Conservation (phyloP, 2,888 invertebrate species). For the Acholoe squamosa region DNA sequence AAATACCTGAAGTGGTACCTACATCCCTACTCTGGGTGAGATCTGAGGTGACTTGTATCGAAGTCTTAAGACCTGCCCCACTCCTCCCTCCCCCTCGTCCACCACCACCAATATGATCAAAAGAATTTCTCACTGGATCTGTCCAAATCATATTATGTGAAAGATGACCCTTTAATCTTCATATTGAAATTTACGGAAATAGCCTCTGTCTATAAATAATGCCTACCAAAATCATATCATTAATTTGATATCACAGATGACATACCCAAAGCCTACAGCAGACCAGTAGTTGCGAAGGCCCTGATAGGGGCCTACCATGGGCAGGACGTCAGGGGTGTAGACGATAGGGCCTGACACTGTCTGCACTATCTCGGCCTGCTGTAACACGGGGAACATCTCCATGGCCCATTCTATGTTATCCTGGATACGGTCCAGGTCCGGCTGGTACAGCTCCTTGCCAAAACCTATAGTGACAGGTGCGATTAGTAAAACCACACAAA, state of each 20-base stretch:
- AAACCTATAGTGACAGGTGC: conserved; percentile 75
- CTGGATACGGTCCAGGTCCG: conserved; percentile 80
- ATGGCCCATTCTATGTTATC: conserved; percentile 81
- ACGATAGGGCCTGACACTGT: conserved; percentile 83
- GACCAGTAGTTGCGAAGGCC: conserved; percentile 82
- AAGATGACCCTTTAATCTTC: too few relatives aligned
- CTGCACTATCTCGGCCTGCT: conserved; percentile 77
- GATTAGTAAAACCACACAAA: too few relatives aligned
- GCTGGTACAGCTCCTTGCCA: conserved; percentile 82
- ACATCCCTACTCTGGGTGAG: too few relatives aligned
- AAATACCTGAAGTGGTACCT: too few relatives aligned
- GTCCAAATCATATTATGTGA: too few relatives aligned
- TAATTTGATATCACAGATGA: background rate
- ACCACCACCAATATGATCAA: too few relatives aligned
- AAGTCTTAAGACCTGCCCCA: too few relatives aligned
- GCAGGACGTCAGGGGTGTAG: conserved; percentile 83
- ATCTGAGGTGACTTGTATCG: too few relatives aligned
- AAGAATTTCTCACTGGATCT: too few relatives aligned
- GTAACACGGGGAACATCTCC: conserved; percentile 79
- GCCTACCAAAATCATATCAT: background rate
- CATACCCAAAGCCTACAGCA: conserved; percentile 76
- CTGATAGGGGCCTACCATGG: conserved; percentile 82
- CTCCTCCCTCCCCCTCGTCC: too few relatives aligned
- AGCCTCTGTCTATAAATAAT: too few relatives aligned
- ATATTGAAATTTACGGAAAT: too few relatives aligned